phyloP scores from a whole-genome alignment of 2,888 invertebrate species.

The Caenorhabditis japonica region DNA sequence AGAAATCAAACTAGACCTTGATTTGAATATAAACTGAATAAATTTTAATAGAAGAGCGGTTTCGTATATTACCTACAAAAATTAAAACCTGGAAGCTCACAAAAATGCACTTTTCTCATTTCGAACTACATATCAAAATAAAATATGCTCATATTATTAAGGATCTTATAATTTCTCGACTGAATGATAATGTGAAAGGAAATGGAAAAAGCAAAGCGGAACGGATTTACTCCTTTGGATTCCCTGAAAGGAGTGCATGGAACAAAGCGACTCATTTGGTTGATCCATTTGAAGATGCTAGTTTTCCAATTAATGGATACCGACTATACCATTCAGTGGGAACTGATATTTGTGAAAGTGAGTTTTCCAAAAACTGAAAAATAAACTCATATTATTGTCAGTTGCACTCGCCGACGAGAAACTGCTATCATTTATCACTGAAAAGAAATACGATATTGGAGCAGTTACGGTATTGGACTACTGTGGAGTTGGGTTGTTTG shows the following conservation, averaged over 20 bases:
- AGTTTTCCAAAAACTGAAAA: neutral
- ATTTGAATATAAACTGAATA: too few relatives aligned
- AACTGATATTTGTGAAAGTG: constrained; percentile 40
- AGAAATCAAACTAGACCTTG: too few relatives aligned
- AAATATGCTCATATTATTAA: neutral
- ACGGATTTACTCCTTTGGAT: constrained; percentile 24
- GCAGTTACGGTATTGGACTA: constrained; percentile 49
- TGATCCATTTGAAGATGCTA: constrained; percentile 4
- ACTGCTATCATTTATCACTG: constrained; percentile 46
- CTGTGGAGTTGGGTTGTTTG: constrained; percentile 39
- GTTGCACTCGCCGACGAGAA: constrained; percentile 36
- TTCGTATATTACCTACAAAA: too few relatives aligned
- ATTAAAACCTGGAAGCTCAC: too few relatives aligned
- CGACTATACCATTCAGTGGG: constrained; percentile 22
- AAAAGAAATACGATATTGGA: constrained; percentile 49
- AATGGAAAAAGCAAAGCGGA: constrained; percentile 35
- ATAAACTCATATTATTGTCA: constrained; percentile 1
- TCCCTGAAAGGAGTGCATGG: constrained; percentile 20
- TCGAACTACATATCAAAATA: too few relatives aligned
- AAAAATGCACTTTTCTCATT: too few relatives aligned
- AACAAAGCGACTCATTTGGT: constrained; percentile 25
- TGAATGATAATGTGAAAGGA: constrained; percentile 29
- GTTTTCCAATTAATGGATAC: constrained; percentile 24
- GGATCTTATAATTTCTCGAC: constrained; percentile 31
- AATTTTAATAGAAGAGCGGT: too few relatives aligned